These are phyloP conservation scores for Sternotherus odoratus DNA, from an alignment of 2,797 vertebrate genomes.

Conservation along the genomic window DNA sequence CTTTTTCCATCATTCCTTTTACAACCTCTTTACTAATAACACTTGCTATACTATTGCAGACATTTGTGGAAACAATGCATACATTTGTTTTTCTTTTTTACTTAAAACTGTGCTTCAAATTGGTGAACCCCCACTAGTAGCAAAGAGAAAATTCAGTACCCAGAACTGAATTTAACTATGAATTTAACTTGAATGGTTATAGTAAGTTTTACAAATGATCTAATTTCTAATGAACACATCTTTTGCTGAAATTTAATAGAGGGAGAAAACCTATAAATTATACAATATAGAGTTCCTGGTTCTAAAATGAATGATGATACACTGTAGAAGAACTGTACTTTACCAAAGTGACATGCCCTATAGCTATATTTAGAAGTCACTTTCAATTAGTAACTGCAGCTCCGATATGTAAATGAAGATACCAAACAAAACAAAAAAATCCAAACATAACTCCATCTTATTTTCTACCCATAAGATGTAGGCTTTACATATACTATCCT, in stretches of 20 bases:
- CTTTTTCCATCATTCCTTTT: neutral
- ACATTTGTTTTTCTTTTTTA: neutral
- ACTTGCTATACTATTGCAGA: neutral
- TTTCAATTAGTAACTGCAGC: neutral
- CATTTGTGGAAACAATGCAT: neutral
- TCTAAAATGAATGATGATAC: neutral
- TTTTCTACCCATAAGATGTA: neutral
- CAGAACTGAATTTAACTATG: neutral
- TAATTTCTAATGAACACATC: neutral
- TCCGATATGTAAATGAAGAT: no score
- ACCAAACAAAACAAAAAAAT: neutral
- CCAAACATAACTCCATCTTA: neutral
- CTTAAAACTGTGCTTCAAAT: neutral
- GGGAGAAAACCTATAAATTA: neutral
- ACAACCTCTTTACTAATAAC: neutral
- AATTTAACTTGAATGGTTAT: neutral
- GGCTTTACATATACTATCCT: neutral
- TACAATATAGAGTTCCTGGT: neutral
- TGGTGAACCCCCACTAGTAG: neutral
- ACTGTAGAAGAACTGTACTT: neutral
- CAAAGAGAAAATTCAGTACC: neutral
- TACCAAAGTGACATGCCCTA: neutral
- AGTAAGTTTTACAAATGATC: neutral
- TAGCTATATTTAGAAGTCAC: neutral
- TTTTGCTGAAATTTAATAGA: neutral